Conservation (phyloP, 2,113 vertebrate species). For the Geococcyx californianus region DNA sequence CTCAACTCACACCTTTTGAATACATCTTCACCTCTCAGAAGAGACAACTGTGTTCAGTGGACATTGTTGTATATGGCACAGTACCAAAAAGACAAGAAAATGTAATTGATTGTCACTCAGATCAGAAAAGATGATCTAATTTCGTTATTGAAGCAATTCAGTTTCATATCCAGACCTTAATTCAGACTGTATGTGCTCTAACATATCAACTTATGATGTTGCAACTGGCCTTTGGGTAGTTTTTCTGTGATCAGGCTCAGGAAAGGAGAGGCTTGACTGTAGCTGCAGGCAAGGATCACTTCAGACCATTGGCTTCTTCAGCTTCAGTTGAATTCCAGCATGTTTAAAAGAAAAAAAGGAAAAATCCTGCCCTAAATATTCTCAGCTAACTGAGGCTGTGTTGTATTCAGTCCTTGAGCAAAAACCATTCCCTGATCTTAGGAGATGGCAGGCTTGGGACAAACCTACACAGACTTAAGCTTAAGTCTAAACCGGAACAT, state of each 20-base stretch:
- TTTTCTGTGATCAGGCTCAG: background rate
- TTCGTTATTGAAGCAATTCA: background rate
- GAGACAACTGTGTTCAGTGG: background rate
- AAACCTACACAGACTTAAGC: background rate
- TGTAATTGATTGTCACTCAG: background rate
- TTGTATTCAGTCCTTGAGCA: background rate
- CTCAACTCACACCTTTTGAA: background rate
- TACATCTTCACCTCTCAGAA: background rate
- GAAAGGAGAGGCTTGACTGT: background rate
- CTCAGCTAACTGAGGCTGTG: background rate
- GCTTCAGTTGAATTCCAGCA: background rate
- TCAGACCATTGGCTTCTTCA: background rate
- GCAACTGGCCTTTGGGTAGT: background rate
- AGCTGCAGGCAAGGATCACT: background rate
- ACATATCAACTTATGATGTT: background rate
- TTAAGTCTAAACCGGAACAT: background rate
- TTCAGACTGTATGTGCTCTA: background rate
- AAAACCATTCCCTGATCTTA: background rate
- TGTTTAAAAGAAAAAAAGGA: background rate
- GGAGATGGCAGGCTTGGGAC: background rate
- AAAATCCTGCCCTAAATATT: background rate
- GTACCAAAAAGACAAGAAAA: background rate
- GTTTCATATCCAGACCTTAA: background rate
- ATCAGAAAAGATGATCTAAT: background rate
- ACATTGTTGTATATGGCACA: fast-evolving